Evolutionary conservation across 2,797 vertebrate genomes (phyloP), one percentile per base, ranked within the genome.

Genomic region (Tolypeutes matacus): DNA sequence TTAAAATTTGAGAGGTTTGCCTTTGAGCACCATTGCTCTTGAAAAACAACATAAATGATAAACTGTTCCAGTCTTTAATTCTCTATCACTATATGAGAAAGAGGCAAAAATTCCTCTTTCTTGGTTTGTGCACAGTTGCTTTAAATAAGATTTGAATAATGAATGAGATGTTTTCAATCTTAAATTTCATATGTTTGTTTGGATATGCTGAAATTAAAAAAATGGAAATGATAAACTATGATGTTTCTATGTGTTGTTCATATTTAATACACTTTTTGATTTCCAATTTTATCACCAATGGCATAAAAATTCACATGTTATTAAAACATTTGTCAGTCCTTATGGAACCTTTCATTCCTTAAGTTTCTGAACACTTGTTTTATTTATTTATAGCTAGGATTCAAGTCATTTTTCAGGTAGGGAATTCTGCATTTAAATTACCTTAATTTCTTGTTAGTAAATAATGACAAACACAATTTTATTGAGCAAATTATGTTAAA

Each of bases 271-370:
- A 95, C 72, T 97, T 96, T 97, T 94, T 91, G 91, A 95, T 95
- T 97, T 92, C 95, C 72, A 97, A 88, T 96, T 96, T 94, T 96
- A 97, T 97, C 94, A 97, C 88, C 96, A 92, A 90, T 97, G 94
- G 86, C 88, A 96, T 96, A 97, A 95, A 96, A 97, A 97, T 96
- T 95, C 97, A 91, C 78, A 88, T 91, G 95, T 97, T 97, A 97
- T 97, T 97, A 97, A 97, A 97, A 92, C 96, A 97, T 97, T 97
- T 97, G 95, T 97, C 95, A 97, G 89, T 94, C 83, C 86, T 97
- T 92, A 96, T 95, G 94, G 95, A 96, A 76, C 73, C 92, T 94
- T 96, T 97, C 95, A 85, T 93, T 96, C 46, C 86, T 86, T 91
- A 60, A 29, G 65, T 87, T 95, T 96, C 93, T 84, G 76, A 96